These are phyloP conservation scores for Trogon melanurus DNA, from an alignment of 2,113 vertebrate species.

Conservation along the genomic window DNA sequence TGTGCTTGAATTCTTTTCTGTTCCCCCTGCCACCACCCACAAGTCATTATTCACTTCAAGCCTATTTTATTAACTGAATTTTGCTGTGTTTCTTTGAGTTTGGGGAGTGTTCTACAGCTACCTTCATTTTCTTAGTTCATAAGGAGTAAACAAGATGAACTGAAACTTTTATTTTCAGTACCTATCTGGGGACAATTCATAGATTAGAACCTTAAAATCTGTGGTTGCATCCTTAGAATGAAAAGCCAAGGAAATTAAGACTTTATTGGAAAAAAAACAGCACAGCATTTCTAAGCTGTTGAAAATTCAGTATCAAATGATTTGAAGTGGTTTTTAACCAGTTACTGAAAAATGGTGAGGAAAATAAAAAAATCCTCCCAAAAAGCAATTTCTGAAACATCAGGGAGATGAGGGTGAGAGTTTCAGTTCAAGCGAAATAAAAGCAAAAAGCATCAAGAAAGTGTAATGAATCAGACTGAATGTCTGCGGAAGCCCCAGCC, in stretches of 20 bases:
- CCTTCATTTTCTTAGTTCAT: not conserved
- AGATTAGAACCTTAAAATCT: not conserved
- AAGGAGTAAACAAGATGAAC: not conserved
- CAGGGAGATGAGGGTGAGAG: fast-evolving
- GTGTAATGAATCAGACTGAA: not conserved
- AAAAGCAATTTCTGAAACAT: not conserved
- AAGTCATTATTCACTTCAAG: not conserved
- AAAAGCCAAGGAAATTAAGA: not conserved
- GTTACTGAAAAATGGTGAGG: not conserved
- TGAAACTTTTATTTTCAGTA: not conserved
- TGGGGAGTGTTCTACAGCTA: not conserved
- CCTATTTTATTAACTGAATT: not conserved
- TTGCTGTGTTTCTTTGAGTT: not conserved
- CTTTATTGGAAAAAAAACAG: not conserved
- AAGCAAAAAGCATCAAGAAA: not conserved
- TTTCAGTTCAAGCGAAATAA: not conserved
- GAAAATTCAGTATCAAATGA: not conserved
- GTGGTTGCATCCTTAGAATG: not conserved
- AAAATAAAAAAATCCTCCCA: not conserved
- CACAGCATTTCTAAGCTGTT: not conserved
- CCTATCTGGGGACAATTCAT: not conserved
- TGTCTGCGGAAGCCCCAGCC: not conserved
- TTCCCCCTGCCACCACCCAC: not conserved
- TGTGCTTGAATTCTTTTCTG: not conserved
- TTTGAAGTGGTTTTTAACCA: not conserved